These are phyloP conservation scores for Muricea muricata DNA, from an alignment of 92 coral and sea anemone species.

Conservation along the genomic window DNA sequence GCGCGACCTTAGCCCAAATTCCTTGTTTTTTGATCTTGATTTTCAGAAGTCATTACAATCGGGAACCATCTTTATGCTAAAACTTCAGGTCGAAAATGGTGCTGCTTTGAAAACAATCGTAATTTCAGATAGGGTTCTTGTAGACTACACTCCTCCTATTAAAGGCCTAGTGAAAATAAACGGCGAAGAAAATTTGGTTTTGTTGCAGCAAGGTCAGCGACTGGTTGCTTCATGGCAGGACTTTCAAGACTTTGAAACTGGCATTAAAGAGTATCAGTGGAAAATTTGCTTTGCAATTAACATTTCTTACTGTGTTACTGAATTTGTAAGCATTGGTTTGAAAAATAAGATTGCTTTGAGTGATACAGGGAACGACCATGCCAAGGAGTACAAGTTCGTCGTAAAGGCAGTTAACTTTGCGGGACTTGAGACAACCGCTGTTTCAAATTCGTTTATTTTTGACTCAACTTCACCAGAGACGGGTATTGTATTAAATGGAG, in stretches of 20 bases:
- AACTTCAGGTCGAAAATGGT: constrained; percentile 73
- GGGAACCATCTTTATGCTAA: constrained; percentile 70
- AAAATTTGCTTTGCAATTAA: constrained; percentile 72
- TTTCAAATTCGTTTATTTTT: constrained; percentile 75
- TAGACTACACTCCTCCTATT: constrained; percentile 79
- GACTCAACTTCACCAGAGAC: constrained; percentile 68
- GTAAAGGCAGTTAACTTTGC: constrained; percentile 84
- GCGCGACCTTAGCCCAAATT: constrained; percentile 48
- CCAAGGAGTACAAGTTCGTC: constrained; percentile 68
- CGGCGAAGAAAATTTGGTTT: constrained; percentile 50
- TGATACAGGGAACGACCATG: constrained; percentile 73
- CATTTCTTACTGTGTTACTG: constrained; percentile 63
- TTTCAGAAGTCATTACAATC: constrained; percentile 65
- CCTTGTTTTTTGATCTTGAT: constrained; percentile 6
- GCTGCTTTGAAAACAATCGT: constrained; percentile 71
- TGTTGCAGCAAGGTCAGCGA: constrained; percentile 66
- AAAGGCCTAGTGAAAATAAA: constrained; percentile 75
- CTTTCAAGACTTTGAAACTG: constrained; percentile 83
- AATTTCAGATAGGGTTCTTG: constrained; percentile 64
- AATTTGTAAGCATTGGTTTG: constrained; percentile 68
- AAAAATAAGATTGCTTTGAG: constrained; percentile 53
- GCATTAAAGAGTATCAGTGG: constrained; percentile 78
- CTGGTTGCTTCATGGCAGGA: constrained; percentile 79
- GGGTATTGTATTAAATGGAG: constrained; percentile 81
- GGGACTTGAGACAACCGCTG: constrained; percentile 61